Conservation (phyloP, 2,888 invertebrate genomes). For the Diarsia rubi region DNA sequence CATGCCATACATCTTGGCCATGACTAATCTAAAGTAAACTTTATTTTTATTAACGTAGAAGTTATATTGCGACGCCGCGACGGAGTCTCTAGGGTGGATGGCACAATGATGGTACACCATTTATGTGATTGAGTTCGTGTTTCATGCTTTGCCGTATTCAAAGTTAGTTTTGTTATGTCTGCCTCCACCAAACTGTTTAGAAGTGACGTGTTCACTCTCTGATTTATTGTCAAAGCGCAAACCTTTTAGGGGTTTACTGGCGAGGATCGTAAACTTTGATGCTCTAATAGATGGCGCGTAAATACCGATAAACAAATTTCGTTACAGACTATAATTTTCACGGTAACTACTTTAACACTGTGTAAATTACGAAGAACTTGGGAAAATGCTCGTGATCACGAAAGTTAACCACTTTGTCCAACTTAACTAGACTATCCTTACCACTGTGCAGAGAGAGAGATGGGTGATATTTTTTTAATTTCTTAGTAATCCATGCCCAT, state of each 20-base stretch:
- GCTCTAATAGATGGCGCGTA: slow-evolving; percentile 78
- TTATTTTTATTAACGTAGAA: slow-evolving; percentile 65
- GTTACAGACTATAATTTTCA: slow-evolving; percentile 64
- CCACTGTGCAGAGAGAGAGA: slow-evolving; percentile 1
- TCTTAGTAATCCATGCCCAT: background rate
- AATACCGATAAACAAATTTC: slow-evolving; percentile 74
- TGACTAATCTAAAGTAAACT: slow-evolving; percentile 71
- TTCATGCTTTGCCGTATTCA: slow-evolving; percentile 74
- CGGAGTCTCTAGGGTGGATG: slow-evolving; percentile 67
- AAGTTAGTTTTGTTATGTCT: slow-evolving; percentile 82
- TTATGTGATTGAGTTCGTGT: slow-evolving; percentile 83
- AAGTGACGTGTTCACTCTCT: slow-evolving; percentile 71
- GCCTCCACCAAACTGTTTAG: slow-evolving; percentile 73
- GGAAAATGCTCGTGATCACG: slow-evolving; percentile 30
- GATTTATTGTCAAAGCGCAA: slow-evolving; percentile 78
- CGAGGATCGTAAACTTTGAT: slow-evolving; percentile 72
- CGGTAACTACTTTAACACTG: slow-evolving; percentile 65
- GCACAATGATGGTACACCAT: slow-evolving; percentile 75
- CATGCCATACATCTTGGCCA: slow-evolving; percentile 68
- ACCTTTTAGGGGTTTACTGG: slow-evolving; percentile 72
- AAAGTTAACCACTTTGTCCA: slow-evolving; percentile 2
- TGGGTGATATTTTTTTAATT: background rate
- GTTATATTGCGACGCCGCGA: slow-evolving; percentile 49
- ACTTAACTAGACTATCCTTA: slow-evolving; percentile 16
- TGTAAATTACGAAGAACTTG: slow-evolving; percentile 57